Percentiles rank a stretch among this genome's conserved stretches.
Evolutionary conservation across 2,888 invertebrate genomes (phyloP).

Genomic region (Icerya purchasi): DNA sequence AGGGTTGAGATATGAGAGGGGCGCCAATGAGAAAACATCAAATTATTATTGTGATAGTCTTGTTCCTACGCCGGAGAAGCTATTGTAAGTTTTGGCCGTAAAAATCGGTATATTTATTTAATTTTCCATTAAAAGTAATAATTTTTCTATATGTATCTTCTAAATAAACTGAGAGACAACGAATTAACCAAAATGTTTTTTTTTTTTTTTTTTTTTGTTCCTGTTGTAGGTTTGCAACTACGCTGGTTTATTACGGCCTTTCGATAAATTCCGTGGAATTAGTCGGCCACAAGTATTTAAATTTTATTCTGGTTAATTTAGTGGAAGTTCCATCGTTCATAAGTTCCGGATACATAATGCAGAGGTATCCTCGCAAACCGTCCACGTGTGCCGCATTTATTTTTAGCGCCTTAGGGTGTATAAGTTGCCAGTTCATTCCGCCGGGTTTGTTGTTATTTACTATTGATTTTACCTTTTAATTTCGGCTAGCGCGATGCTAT

Average conservation of each 20-base stretch:
- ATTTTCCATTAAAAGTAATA: no score
- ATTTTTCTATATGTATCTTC: no score
- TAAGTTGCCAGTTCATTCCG: constrained; percentile 36
- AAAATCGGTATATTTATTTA: neutral
- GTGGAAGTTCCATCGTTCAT: constrained; percentile 21
- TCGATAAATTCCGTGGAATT: constrained; percentile 54
- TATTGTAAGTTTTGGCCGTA: no score
- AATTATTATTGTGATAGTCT: no score
- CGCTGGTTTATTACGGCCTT: constrained; percentile 58
- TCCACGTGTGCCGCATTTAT: constrained; percentile 17
- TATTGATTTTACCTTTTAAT: no score
- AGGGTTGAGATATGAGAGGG: no score
- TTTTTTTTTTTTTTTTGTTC: neutral
- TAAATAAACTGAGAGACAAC: no score
- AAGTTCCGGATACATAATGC: constrained; percentile 18
- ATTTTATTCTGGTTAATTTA: constrained; percentile 36
- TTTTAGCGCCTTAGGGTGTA: constrained; percentile 25
- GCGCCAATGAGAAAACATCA: no score
- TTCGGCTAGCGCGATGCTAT: no score
- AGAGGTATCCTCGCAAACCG: constrained; percentile 16
- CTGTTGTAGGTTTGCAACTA: constrained; percentile 35
- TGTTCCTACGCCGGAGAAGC: no score
- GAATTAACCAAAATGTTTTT: no score
- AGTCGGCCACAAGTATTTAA: constrained; percentile 50
- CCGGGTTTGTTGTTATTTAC: no score